Conservation (phyloP, 2,797 vertebrate genomes). For the Okamejei kenojei region DNA sequence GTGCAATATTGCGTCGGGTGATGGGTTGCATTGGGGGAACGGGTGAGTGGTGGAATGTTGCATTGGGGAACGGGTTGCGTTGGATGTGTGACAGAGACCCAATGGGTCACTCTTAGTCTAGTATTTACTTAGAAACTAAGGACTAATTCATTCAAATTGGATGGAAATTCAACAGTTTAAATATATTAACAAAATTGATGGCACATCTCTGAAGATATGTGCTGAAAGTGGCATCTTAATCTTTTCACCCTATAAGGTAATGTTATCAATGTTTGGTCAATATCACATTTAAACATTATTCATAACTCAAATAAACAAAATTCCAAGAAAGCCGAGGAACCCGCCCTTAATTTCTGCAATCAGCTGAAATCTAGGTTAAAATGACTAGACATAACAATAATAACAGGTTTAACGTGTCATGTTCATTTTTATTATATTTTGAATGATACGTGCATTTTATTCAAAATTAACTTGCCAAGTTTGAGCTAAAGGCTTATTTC, state of each 20-base stretch:
- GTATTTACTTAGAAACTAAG: not conserved
- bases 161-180: not conserved
- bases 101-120: too few relatives aligned
- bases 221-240: not conserved
- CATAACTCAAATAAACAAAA: not conserved
- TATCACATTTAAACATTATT: slow-evolving; percentile 4
- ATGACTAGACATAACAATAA: not conserved
- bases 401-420: not conserved
- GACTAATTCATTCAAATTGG: not conserved
- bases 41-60: too few relatives aligned
- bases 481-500: not conserved
- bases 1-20: too few relatives aligned
- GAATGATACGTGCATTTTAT: not conserved
- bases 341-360: not conserved
- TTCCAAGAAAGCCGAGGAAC: slow-evolving; percentile 15
- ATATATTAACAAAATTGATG: not conserved
- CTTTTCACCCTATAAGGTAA: not conserved
- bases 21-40: too few relatives aligned
- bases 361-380: not conserved
- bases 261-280: slow-evolving; percentile 20
- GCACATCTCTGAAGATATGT: not conserved
- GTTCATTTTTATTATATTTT: not conserved
- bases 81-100: too few relatives aligned
- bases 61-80: too few relatives aligned
- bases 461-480: not conserved